A percentile compares a stretch with the other conserved stretches of the same genome.
Evolutionary conservation across 2,113 vertebrate genomes (phyloP).

Genomic region (Myrmecobius fasciatus): DNA sequence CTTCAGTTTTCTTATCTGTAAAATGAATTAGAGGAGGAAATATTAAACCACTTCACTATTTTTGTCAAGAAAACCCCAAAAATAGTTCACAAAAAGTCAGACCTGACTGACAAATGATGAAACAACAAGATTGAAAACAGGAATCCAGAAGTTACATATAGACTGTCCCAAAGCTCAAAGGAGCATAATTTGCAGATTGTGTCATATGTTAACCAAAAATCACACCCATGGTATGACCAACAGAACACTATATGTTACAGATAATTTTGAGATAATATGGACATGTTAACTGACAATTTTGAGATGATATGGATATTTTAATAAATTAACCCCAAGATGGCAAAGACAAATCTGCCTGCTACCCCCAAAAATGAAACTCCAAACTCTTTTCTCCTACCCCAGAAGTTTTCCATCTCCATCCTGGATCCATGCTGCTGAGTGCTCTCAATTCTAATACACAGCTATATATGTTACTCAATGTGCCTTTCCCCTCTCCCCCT

Average conservation of each 20-base stretch:
- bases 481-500: neutral
- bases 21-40: neutral
- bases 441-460: too few relatives aligned
- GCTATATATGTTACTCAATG: neutral
- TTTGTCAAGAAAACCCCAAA: neutral
- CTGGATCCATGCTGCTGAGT: neutral
- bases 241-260: neutral
- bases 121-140: neutral
- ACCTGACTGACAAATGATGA: neutral
- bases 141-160: neutral
- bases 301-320: neutral
- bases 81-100: neutral
- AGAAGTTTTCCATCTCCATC: neutral
- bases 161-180: neutral
- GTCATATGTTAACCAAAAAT: neutral
- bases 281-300: neutral
- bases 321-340: neutral
- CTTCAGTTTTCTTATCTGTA: neutral
- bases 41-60: neutral
- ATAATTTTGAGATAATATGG: neutral
- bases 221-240: neutral
- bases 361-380: neutral
- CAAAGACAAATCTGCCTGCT: neutral
- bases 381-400: neutral
- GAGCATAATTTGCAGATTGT: neutral